Evolutionary conservation across 2,888 invertebrate genomes (phyloP).

Genomic region (Cerastoderma edule): DNA sequence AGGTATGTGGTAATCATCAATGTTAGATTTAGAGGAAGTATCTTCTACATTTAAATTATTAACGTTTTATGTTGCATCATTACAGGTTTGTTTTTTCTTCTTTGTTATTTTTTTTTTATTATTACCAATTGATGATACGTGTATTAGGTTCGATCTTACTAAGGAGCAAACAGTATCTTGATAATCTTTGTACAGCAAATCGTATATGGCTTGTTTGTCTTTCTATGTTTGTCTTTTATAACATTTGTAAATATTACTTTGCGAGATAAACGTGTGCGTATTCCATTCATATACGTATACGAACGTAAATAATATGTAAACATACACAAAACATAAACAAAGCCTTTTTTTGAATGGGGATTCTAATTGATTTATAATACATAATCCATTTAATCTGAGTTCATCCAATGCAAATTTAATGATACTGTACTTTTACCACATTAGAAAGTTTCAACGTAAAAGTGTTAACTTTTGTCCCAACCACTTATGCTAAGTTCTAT

Average conservation of each 20-base stretch:
- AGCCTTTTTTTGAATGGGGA: background rate
- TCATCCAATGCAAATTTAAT: background rate
- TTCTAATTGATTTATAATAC: background rate
- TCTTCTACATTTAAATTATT: background rate
- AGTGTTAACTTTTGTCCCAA: background rate
- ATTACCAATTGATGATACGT: background rate
- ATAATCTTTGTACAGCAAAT: too few species aligned
- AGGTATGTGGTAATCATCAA: constrained; percentile 47
- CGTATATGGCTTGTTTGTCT: too few species aligned
- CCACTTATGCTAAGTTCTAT: background rate
- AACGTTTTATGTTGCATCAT: background rate
- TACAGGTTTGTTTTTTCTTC: too few species aligned
- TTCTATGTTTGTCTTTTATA: too few species aligned
- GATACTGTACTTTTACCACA: background rate
- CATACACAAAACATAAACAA: too few species aligned
- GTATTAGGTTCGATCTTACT: background rate
- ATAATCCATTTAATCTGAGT: background rate
- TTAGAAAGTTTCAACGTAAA: background rate
- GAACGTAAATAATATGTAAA: too few species aligned
- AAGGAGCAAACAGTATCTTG: background rate
- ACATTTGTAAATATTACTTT: too few species aligned
- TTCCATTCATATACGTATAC: too few species aligned
- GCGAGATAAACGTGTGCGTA: too few species aligned
- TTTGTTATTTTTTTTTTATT: too few species aligned
- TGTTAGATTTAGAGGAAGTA: background rate